These are phyloP conservation scores for Gorsachius magnificus DNA, from an alignment of 2,797 vertebrate genomes.

Conservation along the genomic window DNA sequence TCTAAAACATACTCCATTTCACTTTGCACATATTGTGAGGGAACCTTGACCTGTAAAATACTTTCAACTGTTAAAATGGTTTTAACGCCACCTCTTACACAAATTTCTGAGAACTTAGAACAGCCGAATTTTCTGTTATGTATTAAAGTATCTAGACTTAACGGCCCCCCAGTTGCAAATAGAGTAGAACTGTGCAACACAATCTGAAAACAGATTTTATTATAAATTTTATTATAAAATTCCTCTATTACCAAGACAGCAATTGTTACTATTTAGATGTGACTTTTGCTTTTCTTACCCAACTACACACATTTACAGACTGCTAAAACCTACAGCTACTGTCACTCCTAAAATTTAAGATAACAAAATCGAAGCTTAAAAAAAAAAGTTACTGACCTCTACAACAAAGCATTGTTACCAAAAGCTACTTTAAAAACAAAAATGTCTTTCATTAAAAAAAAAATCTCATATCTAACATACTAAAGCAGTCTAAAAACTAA, in stretches of 20 bases:
- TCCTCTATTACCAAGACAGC: background rate
- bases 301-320: background rate
- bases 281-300: background rate
- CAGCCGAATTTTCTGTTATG: background rate
- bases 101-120: background rate
- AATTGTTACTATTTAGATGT: background rate
- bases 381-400: background rate
- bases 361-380: background rate
- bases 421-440: background rate
- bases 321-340: background rate
- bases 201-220: background rate
- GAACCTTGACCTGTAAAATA: background rate
- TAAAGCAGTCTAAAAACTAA: background rate
- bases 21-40: background rate
- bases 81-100: background rate
- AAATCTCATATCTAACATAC: background rate
- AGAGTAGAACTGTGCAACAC: background rate
- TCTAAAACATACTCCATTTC: background rate
- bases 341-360: background rate
- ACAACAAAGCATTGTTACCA: background rate
- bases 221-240: background rate
- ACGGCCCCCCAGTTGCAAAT: background rate
- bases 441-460: background rate
- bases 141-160: background rate
- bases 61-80: background rate